Conservation (phyloP, 2,888 invertebrate species). For the Noctua janthe region DNA sequence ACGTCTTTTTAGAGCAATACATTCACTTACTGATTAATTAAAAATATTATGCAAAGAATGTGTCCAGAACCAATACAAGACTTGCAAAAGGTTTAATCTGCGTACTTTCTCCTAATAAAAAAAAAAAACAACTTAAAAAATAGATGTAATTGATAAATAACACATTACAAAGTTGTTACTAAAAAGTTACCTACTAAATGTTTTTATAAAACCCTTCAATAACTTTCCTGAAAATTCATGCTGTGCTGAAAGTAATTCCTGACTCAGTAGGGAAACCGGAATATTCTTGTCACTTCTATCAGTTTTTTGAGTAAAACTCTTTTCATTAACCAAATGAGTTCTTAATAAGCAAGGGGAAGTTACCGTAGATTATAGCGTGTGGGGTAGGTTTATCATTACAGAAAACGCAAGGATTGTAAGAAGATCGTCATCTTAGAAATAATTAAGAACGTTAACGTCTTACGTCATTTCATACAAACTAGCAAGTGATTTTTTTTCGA, state of each 20-base stretch:
- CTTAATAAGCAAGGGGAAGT: conserved; percentile 39
- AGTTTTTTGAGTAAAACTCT: conserved; percentile 74
- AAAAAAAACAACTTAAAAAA: not conserved
- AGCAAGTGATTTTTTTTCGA: too few relatives aligned
- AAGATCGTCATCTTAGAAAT: not conserved
- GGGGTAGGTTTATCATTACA: not conserved
- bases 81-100: not conserved
- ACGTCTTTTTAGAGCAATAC: not conserved
- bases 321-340: conserved; percentile 78
- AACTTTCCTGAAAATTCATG: conserved; percentile 46
- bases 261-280: conserved; percentile 56
- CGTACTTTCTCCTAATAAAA: not conserved
- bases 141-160: not conserved
- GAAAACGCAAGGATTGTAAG: not conserved
- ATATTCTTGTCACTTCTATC: conserved; percentile 81
- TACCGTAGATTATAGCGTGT: conserved; percentile 4
- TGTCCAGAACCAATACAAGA: not conserved
- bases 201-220: conserved; percentile 21
- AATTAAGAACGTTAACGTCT: not conserved
- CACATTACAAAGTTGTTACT: conserved; percentile 10
- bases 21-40: not conserved
- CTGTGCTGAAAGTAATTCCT: conserved; percentile 58
- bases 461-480: too few relatives aligned
- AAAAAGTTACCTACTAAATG: conserved; percentile 41
- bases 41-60: not conserved